Percentiles rank a stretch among this genome's conserved stretches.
These are phyloP conservation scores for Lottia scabra DNA, from an alignment of 2,888 invertebrate genomes.

Conservation along the genomic window DNA sequence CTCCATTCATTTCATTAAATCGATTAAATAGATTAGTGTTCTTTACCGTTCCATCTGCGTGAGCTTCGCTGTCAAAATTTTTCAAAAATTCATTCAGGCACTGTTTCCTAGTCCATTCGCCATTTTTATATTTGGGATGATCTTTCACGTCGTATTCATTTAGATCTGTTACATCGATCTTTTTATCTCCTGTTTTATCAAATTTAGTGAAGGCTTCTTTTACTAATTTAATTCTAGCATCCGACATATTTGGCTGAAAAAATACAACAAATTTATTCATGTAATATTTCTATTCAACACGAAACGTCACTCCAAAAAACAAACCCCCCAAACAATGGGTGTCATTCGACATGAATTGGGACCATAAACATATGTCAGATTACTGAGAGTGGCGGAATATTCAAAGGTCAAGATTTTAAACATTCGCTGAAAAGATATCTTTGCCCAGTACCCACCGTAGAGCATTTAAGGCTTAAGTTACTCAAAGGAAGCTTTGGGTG, in stretches of 20 bases:
- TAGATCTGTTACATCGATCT: slow-evolving; percentile 66
- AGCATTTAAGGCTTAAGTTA: too few relatives aligned
- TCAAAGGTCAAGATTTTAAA: too few relatives aligned
- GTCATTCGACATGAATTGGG: too few relatives aligned
- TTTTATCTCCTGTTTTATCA: slow-evolving; percentile 88
- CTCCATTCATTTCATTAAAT: too few relatives aligned
- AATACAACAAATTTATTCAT: not conserved
- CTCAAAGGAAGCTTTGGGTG: too few relatives aligned
- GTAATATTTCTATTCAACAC: too few relatives aligned
- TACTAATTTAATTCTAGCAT: slow-evolving; percentile 50
- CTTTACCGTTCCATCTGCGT: slow-evolving; percentile 79
- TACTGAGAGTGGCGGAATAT: too few relatives aligned
- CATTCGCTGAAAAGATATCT: too few relatives aligned
- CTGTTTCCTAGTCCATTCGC: slow-evolving; percentile 85
- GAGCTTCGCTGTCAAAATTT: slow-evolving; percentile 77
- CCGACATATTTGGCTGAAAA: slow-evolving; percentile 64
- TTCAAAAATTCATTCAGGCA: slow-evolving; percentile 83
- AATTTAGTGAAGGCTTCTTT: slow-evolving; percentile 75
- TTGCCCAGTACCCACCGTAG: too few relatives aligned
- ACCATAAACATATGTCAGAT: too few relatives aligned
- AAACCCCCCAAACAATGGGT: too few relatives aligned
- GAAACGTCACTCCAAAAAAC: too few relatives aligned
- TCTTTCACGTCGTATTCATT: slow-evolving; percentile 79
- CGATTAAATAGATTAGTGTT: not conserved
- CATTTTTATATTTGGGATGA: slow-evolving; percentile 87